A percentile compares a stretch with the other conserved stretches of the same genome.
phyloP scores from a whole-genome alignment of 2,888 invertebrate species.

The Pseudanteris insignis region DNA sequence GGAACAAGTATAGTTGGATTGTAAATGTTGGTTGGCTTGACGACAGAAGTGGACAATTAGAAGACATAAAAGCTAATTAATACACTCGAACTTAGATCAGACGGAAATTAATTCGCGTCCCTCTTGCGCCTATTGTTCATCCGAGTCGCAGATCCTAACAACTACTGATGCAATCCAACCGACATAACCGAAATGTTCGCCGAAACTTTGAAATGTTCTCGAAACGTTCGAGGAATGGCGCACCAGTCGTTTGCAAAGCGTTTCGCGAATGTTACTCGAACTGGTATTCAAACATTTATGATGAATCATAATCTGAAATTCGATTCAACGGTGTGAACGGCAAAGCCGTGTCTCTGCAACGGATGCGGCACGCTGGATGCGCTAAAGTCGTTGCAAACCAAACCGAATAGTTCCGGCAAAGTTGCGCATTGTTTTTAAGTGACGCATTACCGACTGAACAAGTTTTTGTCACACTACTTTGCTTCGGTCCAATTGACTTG shows the following conservation, averaged over 20 bases:
- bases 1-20: too few species aligned
- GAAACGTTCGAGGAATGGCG: slow-evolving; percentile 26
- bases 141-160: not conserved
- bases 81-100: slow-evolving; percentile 7
- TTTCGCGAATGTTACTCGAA: slow-evolving; percentile 5
- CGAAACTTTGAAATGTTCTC: slow-evolving; percentile 24
- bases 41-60: too few species aligned
- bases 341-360: too few species aligned
- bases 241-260: slow-evolving; percentile 14
- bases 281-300: slow-evolving; percentile 12
- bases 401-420: too few species aligned
- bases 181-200: slow-evolving; percentile 20
- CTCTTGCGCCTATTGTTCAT: slow-evolving; percentile 5
- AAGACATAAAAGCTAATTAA: too few species aligned
- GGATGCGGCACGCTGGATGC: too few species aligned
- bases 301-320: slow-evolving; percentile 13
- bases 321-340: not conserved
- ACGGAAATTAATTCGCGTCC: slow-evolving; percentile 4
- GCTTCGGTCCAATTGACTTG: too few species aligned
- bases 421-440: not conserved
- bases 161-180: slow-evolving; percentile 3
- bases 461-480: not conserved
- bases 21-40: too few species aligned
- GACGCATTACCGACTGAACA: not conserved
- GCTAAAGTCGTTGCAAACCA: too few species aligned